phyloP scores from a whole-genome alignment of 2,113 vertebrate species.

The Aspidoscelis tigris region DNA sequence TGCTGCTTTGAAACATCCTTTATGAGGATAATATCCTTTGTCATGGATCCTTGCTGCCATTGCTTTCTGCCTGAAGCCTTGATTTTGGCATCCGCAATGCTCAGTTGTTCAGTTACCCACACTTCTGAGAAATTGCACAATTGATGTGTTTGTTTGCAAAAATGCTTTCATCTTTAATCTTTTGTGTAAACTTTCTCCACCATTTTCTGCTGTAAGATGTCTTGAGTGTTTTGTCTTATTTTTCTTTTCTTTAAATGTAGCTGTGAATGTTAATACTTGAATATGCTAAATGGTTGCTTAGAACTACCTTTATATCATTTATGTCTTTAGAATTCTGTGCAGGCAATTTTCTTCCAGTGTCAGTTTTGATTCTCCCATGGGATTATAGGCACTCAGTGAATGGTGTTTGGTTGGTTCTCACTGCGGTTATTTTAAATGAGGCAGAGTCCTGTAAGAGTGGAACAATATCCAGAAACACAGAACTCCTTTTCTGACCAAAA shows the following conservation, averaged over 20 bases:
- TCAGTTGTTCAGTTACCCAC: constrained; percentile 39
- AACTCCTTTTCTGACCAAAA: constrained; percentile 48
- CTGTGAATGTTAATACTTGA: not conserved
- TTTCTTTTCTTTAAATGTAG: not conserved
- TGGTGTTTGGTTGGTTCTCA: constrained; percentile 5
- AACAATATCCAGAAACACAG: constrained; percentile 31
- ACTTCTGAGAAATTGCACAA: constrained; percentile 37
- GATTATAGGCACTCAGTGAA: constrained; percentile 25
- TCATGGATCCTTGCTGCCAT: not conserved
- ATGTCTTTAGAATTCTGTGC: not conserved
- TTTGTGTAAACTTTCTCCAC: constrained; percentile 47
- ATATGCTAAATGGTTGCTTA: not conserved
- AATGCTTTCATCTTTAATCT: constrained; percentile 42
- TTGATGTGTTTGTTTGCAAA: constrained; percentile 50
- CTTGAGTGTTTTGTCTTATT: not conserved
- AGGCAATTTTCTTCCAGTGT: not conserved
- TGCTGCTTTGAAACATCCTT: not conserved
- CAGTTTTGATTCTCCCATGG: fast-evolving
- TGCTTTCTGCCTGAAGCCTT: not conserved
- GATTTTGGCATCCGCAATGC: not conserved
- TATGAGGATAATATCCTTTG: not conserved
- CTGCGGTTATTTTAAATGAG: constrained; percentile 2
- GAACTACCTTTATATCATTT: not conserved
- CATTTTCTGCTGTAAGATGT: not conserved
- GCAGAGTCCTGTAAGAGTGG: constrained; percentile 45